Evolutionary conservation across 2,113 vertebrate genomes (phyloP), one percentile per base, ranked within the genome.

Genomic region (Gracilinanus agilis): DNA sequence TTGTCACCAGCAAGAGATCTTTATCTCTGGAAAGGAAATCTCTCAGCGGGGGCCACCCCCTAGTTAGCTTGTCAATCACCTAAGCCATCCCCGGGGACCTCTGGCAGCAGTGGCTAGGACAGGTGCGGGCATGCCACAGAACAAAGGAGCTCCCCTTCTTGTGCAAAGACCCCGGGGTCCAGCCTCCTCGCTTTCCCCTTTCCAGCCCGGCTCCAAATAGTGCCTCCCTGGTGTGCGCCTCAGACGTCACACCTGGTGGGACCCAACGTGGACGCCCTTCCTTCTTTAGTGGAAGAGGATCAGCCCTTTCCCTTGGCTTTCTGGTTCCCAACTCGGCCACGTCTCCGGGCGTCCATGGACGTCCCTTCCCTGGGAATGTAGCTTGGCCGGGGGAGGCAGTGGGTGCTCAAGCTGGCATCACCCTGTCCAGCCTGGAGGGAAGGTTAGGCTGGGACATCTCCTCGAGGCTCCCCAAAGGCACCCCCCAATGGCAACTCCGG

Each of bases 1-100:
- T 29, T 96, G 94, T 96, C 93, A 94, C 75, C 93, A 96, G 97
- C 97, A 98, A 97, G 94, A 96, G 83, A 83, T 0, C 10, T 0
- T 49, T 93, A 75, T 90, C 93, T 27, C 90, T 95, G 91, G 19
- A 95, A 91, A 95, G 96, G 97, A 97, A 97, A 83, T 95, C 34
- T 55, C 58, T 23, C n/a, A 55, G 40, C 40, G 92, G 24, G 90
- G 90, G 5, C 94, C 88, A 55, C 44, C 95, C 95, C 88, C 91
- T 95, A 95, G 94, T 55, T 94, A 92, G 56, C 94, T 96, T 92
- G 88, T 96, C 97, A 95, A 96, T 92, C 0, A 0, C 23, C 91
- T 0, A 49, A 97, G 93, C 90, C 92, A 53, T 29, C 1, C 0
- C 0, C 9, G 94, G 91, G 88, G 90, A 92, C 89, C 55, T 95